Percentiles rank a stretch among this genome's conserved stretches.
These are phyloP conservation scores for Nomia melanderi DNA, from an alignment of 1,140 invertebrate species.

Conservation along the genomic window DNA sequence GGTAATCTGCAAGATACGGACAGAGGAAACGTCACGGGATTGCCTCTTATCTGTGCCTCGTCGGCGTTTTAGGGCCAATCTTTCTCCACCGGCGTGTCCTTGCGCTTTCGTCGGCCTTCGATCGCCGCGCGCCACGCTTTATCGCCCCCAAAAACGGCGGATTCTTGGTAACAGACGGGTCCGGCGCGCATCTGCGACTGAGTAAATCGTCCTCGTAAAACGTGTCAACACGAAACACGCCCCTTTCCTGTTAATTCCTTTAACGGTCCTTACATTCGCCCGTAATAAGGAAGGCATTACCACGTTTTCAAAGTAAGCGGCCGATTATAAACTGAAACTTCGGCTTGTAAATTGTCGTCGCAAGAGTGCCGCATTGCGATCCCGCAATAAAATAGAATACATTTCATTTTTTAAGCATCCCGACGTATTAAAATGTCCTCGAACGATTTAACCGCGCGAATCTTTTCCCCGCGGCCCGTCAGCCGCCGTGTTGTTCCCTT, in stretches of 20 bases:
- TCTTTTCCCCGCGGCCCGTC: too few relatives aligned
- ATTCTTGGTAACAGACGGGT: not conserved
- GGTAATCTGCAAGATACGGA: constrained; percentile 30
- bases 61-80: constrained; percentile 58
- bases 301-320: not conserved
- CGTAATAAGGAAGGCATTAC: not conserved
- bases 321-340: not conserved
- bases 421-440: too few relatives aligned
- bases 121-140: constrained; percentile 28
- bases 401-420: not conserved
- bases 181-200: constrained; percentile 6
- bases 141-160: constrained; percentile 31
- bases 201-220: constrained; percentile 26
- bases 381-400: not conserved
- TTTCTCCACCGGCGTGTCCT: constrained; percentile 26
- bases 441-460: too few relatives aligned
- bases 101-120: constrained; percentile 26
- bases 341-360: not conserved
- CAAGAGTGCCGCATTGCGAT: not conserved
- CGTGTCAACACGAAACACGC: not conserved
- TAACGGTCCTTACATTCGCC: not conserved
- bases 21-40: constrained; percentile 54
- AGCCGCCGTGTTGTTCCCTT: too few relatives aligned
- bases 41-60: constrained; percentile 63
- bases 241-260: constrained; percentile 11